Evolutionary conservation across 1,140 invertebrate species (phyloP), one percentile per base, ranked within the genome.

Genomic region (Leptinotarsa lineolata): DNA sequence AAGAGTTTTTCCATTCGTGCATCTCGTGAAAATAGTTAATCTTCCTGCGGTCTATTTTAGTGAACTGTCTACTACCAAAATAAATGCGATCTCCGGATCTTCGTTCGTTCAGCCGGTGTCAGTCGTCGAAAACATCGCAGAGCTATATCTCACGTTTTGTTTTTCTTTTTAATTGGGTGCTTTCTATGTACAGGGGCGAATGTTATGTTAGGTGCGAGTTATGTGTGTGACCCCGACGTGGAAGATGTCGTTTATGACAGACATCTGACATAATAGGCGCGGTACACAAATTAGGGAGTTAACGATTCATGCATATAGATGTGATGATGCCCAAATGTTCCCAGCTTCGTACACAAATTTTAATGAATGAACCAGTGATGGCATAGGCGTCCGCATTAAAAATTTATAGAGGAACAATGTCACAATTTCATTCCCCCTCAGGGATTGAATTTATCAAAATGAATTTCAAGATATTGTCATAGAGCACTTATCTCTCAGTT

Each of bases 171-270:
- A 68, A 68, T 68, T 68, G 67, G 67, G 44, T 45, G 44, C 67
- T 58, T 68, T 58, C n/a, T 58, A 54, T 68, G 67, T 24, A 46
- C 45, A 68, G 67, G 45, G 67, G 18, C 20, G 48, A 45, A 68
- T 68, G 67, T 68, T 68, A 68, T 68, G 67, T 68, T 68, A 68
- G 67, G 67, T 68, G 67, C 54, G 67, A 68, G 67, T 68, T 68
- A 68, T 68, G n/a, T 54, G n/a, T 54, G 61, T 58, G 67, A 68
- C 67, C 67, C 18, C 45, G 48, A 58, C 20, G 48, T 58, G 67
- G 44, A 68, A 68, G 44, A 68, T 68, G 67, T 68, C 67, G 61
- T 58, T 68, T 68, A 68, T 68, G 67, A 68, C 67, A 68, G 67
- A 58, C 67, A 68, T 45, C 44, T 68, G 67, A 68, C 67, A 22